Evolutionary conservation across 2,113 vertebrate species (phyloP), one percentile per base, ranked within the genome.

Genomic region (Setophaga petechia): DNA sequence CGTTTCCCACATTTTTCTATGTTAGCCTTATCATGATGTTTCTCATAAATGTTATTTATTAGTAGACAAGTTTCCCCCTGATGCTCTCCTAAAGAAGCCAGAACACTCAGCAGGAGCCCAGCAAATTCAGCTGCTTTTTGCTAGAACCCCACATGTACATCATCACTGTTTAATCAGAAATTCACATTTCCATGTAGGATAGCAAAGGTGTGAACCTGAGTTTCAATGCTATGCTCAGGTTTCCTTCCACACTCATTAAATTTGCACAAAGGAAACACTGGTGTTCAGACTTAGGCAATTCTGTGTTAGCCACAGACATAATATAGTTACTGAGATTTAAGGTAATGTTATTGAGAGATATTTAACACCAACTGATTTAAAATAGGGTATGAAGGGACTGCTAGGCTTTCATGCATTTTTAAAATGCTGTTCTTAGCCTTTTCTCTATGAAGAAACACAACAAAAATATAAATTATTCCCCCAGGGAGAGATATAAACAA

Each of bases 401-500:
- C 33, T 77, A 52, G 68, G 25, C 31, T 57, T 71, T 94, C 19
- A 47, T 35, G 15, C 8, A 39, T 67, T 86, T 89, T 80, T 51
- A 41, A 86, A 74, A 84, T 55, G 49, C 27, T 58, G 27, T 87
- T 84, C 33, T 25, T 78, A 78, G 35, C 31, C n/a, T 85, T 88
- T 94, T 67, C 21, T 58, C 80, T 80, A 41, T 12, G 35, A 68
- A 90, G 54, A 95, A 94, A 85, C 46, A 96, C 88, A 93, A 88
- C 75, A 24, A 82, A 94, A 85, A 91, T 95, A 94, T 68, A 92
- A 93, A 90, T 93, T 93, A 51, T 81, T 28, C 30, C 33, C 15
- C 43, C 6, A 37, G 43, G 47, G 73, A 90, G 59, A 81, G 13
- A 30, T 30, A 81, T 78, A 88, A 92, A 81, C 44, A 86, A 92